A percentile compares a stretch with the other conserved stretches of the same genome.
These are phyloP conservation scores for Perognathus longimembris DNA, from an alignment of 2,113 vertebrate species.

Conservation along the genomic window DNA sequence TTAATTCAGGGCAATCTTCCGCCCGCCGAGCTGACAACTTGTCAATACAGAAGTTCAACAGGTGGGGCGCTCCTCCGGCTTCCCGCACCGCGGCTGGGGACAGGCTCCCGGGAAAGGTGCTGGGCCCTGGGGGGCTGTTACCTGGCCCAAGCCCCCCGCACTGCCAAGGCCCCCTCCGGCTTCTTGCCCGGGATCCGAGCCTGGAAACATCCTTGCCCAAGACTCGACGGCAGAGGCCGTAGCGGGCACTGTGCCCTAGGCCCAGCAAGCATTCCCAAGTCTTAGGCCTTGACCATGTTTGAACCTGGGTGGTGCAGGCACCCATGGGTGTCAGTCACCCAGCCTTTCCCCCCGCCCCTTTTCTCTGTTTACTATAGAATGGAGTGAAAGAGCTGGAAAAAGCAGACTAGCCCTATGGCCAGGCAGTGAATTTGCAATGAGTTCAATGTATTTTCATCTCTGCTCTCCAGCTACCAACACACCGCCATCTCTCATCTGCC, in stretches of 20 bases:
- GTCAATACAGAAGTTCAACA: conserved; percentile 79
- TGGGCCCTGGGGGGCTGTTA: neutral
- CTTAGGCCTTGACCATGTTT: neutral
- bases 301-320: neutral
- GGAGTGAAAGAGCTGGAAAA: neutral
- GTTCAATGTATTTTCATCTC: neutral
- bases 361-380: neutral
- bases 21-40: conserved; percentile 72
- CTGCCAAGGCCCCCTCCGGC: fast-evolving
- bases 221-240: fast-evolving
- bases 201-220: neutral
- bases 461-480: neutral
- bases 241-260: neutral
- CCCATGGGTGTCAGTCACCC: neutral
- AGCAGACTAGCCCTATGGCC: neutral
- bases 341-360: neutral
- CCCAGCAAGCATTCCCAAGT: neutral
- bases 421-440: neutral
- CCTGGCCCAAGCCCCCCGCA: fast-evolving
- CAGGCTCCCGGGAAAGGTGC: neutral
- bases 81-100: neutral
- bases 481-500: neutral
- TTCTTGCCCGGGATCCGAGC: neutral
- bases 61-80: conserved; percentile 61
- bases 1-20: conserved; percentile 79